Conservation (phyloP, 1,140 invertebrate species). For the Ectropis grisescens region DNA sequence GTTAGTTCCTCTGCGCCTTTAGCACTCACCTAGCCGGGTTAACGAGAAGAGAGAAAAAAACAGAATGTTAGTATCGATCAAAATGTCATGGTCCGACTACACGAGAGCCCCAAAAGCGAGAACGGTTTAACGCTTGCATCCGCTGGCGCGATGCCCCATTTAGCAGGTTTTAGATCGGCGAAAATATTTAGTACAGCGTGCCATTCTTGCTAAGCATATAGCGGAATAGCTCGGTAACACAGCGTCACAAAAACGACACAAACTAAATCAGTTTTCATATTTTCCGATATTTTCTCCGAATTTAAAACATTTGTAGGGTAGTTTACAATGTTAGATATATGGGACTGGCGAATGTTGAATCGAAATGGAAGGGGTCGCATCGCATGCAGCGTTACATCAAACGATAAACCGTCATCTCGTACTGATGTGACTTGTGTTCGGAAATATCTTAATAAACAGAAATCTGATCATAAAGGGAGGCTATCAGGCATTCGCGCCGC, state of each 20-base stretch:
- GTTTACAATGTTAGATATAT: too few species aligned
- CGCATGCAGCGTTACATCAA: slow-evolving; percentile 54
- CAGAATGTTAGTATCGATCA: slow-evolving; percentile 71
- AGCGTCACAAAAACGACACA: too few species aligned
- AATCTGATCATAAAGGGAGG: slow-evolving; percentile 45
- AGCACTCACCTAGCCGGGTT: slow-evolving; percentile 78
- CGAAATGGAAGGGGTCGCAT: slow-evolving; percentile 34
- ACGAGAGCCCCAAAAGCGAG: slow-evolving; percentile 53
- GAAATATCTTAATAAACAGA: slow-evolving; percentile 34
- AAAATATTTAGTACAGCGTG: too few species aligned
- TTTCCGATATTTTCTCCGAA: too few species aligned
- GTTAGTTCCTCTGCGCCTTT: slow-evolving; percentile 69
- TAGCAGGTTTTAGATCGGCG: too few species aligned
- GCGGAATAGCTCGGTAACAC: too few species aligned
- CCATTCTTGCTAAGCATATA: too few species aligned
- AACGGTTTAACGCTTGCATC: slow-evolving; percentile 31
- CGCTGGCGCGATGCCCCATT: slow-evolving; percentile 12
- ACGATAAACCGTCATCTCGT: slow-evolving; percentile 57
- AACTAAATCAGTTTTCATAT: too few species aligned
- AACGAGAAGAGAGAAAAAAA: slow-evolving; percentile 70
- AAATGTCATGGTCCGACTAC: slow-evolving; percentile 64
- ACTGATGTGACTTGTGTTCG: slow-evolving; percentile 52
- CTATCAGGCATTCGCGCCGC: slow-evolving; percentile 69
- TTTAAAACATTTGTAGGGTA: too few species aligned
- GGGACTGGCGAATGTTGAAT: too few species aligned